Evolutionary conservation across 2,113 vertebrate genomes (phyloP).

Genomic region (Thinocorus orbignyianus): DNA sequence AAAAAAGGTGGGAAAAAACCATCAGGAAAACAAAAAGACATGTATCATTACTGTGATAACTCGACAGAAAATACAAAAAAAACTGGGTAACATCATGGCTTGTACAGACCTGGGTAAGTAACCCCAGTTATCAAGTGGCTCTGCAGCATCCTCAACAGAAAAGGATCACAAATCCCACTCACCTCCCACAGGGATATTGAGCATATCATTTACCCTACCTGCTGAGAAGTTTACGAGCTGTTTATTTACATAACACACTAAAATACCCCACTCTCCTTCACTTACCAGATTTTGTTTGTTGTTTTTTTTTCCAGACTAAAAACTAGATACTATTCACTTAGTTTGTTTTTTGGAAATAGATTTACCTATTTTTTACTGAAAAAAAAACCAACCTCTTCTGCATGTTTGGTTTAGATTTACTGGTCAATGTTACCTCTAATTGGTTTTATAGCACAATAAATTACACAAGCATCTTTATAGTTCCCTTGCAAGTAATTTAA

Average conservation of each 20-base stretch:
- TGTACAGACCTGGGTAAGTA: not conserved
- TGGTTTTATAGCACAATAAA: conserved; percentile 2
- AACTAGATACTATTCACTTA: accelerated
- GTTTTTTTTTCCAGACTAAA: not conserved
- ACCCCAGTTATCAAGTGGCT: accelerated
- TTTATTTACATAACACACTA: not conserved
- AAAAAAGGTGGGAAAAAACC: no score
- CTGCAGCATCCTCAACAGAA: not conserved
- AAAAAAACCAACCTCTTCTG: not conserved
- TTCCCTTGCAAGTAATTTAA: not conserved
- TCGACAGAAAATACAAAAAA: not conserved
- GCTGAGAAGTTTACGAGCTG: not conserved
- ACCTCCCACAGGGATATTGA: not conserved
- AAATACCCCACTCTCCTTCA: not conserved
- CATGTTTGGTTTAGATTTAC: not conserved
- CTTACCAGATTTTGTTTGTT: not conserved
- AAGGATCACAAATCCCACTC: not conserved
- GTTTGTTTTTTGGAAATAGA: not conserved
- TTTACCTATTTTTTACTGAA: not conserved
- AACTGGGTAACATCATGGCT: accelerated
- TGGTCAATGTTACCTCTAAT: not conserved
- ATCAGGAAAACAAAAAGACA: no score
- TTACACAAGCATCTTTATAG: not conserved
- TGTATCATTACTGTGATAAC: accelerated
- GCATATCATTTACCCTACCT: not conserved